These are phyloP conservation scores for Tragelaphus imberbis DNA, from an alignment of 2,113 vertebrate species.

Conservation along the genomic window DNA sequence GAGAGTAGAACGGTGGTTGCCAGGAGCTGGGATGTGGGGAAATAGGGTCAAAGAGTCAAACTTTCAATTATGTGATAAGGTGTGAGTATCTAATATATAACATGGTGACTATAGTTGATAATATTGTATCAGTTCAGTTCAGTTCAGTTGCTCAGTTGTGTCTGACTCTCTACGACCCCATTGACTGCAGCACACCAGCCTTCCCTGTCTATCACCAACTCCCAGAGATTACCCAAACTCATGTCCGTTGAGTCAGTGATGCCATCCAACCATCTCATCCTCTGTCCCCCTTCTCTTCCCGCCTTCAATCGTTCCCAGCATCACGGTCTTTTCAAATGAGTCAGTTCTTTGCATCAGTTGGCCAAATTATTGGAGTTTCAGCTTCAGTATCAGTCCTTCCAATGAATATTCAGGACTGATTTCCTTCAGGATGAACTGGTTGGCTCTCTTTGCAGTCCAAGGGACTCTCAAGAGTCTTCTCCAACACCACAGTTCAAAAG, in stretches of 20 bases:
- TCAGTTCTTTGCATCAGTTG: fast-evolving
- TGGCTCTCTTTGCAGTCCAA: background rate
- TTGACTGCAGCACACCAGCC: fast-evolving
- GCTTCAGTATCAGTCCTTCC: background rate
- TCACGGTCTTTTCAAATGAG: background rate
- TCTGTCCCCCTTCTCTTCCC: background rate
- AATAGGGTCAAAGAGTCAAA: background rate
- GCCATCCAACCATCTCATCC: background rate
- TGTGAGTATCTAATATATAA: background rate
- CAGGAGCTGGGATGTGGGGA: too few species aligned
- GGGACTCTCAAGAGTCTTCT: background rate
- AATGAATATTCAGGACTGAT: background rate
- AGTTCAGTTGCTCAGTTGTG: fast-evolving
- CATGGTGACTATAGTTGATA: background rate
- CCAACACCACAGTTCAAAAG: background rate
- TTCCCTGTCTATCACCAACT: background rate
- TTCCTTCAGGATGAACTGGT: background rate
- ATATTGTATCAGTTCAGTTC: background rate
- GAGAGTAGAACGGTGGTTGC: background rate
- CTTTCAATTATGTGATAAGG: background rate
- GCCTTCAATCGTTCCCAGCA: fast-evolving
- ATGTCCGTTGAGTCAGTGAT: background rate
- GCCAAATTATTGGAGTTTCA: background rate
- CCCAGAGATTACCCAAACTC: background rate
- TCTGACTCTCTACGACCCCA: background rate